Percentiles rank a stretch among this genome's conserved stretches.
phyloP scores from a whole-genome alignment of 1,140 invertebrate species.

The Cyrtorhinus lividipennis region DNA sequence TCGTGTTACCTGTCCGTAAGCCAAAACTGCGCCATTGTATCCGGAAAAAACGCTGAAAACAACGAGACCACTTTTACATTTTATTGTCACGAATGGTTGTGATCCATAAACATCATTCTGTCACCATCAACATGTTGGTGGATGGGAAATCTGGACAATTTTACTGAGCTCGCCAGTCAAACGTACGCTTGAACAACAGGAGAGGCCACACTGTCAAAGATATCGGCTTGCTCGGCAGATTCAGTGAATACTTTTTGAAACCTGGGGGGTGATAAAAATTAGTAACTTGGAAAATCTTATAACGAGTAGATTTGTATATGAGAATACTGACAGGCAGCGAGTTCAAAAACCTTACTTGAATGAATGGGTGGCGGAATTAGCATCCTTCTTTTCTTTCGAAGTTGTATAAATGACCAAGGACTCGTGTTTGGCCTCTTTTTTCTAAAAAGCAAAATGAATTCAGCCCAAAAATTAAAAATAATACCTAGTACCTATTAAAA shows the following conservation, averaged over 20 bases:
- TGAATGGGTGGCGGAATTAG: neutral
- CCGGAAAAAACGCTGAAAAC: slow-evolving; percentile 44
- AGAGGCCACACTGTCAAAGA: slow-evolving; percentile 34
- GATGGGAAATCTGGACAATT: too few species aligned
- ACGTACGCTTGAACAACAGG: slow-evolving; percentile 35
- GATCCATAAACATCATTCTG: too few species aligned
- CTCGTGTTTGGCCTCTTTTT: neutral
- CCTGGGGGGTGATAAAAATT: slow-evolving; percentile 24
- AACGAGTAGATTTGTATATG: too few species aligned
- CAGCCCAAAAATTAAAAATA: too few species aligned
- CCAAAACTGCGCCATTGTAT: slow-evolving; percentile 76
- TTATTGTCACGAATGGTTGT: slow-evolving; percentile 16
- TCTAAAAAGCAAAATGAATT: neutral
- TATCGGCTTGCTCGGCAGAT: slow-evolving; percentile 28
- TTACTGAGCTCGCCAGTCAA: too few species aligned
- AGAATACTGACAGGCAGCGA: too few species aligned
- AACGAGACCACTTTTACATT: slow-evolving; percentile 20
- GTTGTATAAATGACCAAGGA: neutral
- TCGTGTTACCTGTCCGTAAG: slow-evolving; percentile 59
- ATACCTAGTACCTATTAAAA: too few species aligned
- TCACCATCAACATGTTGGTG: too few species aligned
- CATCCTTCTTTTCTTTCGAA: neutral
- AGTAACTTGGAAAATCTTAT: too few species aligned
- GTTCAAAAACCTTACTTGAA: neutral
- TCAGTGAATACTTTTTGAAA: slow-evolving; percentile 34